phyloP scores from a whole-genome alignment of 1,140 invertebrate species.

The Trichoplusia ni region DNA sequence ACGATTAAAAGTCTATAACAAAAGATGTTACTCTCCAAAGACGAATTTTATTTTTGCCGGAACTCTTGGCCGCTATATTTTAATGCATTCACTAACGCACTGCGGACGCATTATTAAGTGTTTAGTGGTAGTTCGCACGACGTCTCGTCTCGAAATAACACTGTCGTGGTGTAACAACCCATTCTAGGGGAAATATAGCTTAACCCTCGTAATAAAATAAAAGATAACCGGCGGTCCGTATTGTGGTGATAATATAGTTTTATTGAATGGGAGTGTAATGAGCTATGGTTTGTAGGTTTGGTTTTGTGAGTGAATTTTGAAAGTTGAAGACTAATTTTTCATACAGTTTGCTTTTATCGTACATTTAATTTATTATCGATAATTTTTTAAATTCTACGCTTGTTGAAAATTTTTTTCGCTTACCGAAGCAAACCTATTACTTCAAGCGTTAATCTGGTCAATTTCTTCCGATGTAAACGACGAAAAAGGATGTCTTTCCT shows the following conservation, averaged over 20 bases:
- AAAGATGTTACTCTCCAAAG: no score
- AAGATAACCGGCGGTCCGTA: neutral
- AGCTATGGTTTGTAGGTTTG: neutral
- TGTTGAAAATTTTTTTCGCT: no score
- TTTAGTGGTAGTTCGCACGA: slow-evolving; percentile 53
- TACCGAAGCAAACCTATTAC: no score
- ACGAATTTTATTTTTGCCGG: neutral
- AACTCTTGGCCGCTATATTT: neutral
- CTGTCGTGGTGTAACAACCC: slow-evolving; percentile 36
- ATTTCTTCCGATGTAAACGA: no score
- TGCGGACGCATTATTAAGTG: slow-evolving; percentile 54
- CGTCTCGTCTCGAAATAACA: slow-evolving; percentile 34
- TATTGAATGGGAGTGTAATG: neutral
- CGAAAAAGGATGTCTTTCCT: no score
- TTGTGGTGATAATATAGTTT: neutral
- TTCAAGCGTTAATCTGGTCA: no score
- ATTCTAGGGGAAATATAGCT: slow-evolving; percentile 41
- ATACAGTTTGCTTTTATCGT: no score
- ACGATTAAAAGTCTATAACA: no score
- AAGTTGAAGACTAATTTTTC: no score
- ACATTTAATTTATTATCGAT: no score
- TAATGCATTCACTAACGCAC: slow-evolving; percentile 3
- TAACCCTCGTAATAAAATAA: slow-evolving; percentile 40
- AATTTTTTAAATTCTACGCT: no score
- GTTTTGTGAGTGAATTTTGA: no score